Conservation (phyloP, 2,113 vertebrate species). For the Protomyctophum bolini region DNA sequence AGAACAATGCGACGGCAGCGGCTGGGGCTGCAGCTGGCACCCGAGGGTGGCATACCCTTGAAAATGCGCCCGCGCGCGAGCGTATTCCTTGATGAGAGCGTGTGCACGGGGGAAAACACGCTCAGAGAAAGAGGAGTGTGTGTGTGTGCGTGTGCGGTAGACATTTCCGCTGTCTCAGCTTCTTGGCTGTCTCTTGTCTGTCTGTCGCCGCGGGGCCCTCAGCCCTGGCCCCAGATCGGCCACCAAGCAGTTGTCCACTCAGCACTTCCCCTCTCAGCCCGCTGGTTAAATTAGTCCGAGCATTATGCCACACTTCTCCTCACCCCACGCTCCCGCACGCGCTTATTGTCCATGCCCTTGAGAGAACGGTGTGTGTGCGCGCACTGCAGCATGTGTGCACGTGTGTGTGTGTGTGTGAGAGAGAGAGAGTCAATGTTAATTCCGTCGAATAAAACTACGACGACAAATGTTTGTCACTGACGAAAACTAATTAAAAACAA, state of each 20-base stretch:
- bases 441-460: too few species aligned
- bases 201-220: constrained; percentile 69
- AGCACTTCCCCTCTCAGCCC: constrained; percentile 69
- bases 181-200: constrained; percentile 58
- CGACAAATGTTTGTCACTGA: too few species aligned
- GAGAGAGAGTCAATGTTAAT: too few species aligned
- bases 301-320: constrained; percentile 65
- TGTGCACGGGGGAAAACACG: constrained; percentile 28
- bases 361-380: constrained; percentile 47
- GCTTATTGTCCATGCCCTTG: constrained; percentile 74
- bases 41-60: constrained; percentile 63
- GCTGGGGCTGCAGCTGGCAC: constrained; percentile 68
- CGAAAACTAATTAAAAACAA: too few species aligned
- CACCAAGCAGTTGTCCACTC: constrained; percentile 71
- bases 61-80: constrained; percentile 29
- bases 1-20: background rate
- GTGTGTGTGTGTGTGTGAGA: background rate
- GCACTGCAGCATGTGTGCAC: background rate
- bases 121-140: constrained; percentile 12
- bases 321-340: constrained; percentile 49
- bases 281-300: constrained; percentile 70
- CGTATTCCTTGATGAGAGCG: constrained; percentile 47
- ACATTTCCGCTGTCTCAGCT: constrained; percentile 76
- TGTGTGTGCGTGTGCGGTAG: constrained; percentile 18
- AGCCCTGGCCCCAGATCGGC: constrained; percentile 65